A percentile compares a stretch with the other conserved stretches of the same genome.
Evolutionary conservation across 2,888 invertebrate species (phyloP).

Genomic region (Volucella zonaria): DNA sequence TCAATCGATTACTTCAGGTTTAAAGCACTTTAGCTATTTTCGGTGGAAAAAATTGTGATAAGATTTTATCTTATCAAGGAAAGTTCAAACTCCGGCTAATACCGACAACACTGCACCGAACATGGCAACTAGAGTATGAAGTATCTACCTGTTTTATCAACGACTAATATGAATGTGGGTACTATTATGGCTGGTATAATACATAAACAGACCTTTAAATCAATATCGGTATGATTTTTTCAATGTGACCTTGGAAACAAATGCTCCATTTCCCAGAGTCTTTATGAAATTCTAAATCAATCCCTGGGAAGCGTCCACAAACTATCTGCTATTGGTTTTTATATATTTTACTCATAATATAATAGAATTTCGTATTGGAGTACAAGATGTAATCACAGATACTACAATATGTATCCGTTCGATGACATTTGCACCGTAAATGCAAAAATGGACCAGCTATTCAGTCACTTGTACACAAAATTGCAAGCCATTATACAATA

Average conservation of each 20-base stretch:
- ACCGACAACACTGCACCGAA: not conserved
- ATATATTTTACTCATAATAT: not conserved
- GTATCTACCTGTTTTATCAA: too few species aligned
- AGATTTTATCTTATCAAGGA: constrained; percentile 9
- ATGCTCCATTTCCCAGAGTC: constrained; percentile 10
- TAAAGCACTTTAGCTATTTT: too few species aligned
- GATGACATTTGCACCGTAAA: constrained; percentile 43
- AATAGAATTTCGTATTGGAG: not conserved
- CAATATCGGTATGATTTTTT: constrained; percentile 1
- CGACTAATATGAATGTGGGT: too few species aligned
- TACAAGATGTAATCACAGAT: constrained; percentile 9
- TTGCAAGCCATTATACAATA: constrained; percentile 19
- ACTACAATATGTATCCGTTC: not conserved
- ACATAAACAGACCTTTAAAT: not conserved
- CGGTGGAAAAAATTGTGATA: not conserved
- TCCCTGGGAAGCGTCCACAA: not conserved
- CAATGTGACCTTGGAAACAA: not conserved
- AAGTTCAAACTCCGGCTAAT: not conserved
- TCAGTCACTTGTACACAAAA: constrained; percentile 2
- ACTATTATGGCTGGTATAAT: too few species aligned
- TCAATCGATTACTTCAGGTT: too few species aligned
- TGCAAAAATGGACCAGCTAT: constrained; percentile 15
- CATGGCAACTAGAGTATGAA: too few species aligned
- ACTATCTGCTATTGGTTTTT: not conserved
- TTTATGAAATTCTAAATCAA: not conserved